Conservation (phyloP, 2,797 vertebrate genomes). For the Champsocephalus gunnari region DNA sequence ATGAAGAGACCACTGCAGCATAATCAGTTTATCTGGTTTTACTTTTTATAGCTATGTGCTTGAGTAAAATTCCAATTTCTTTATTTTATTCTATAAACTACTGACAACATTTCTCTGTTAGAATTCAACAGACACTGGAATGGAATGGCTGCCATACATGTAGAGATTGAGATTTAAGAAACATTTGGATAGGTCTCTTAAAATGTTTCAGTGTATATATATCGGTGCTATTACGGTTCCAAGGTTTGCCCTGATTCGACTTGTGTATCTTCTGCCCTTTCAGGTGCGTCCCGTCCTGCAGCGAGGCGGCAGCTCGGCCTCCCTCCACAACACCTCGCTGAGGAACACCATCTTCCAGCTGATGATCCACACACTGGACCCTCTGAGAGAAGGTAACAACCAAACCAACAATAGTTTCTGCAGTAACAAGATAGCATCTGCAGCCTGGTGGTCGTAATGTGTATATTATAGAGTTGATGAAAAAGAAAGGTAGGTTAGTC, state of each 20-base stretch:
- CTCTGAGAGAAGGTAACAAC: constrained; percentile 88
- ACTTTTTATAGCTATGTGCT: too few relatives aligned
- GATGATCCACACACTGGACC: constrained; percentile 94
- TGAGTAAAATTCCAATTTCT: too few relatives aligned
- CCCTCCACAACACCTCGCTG: constrained; percentile 92
- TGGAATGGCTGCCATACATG: too few relatives aligned
- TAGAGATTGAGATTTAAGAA: too few relatives aligned
- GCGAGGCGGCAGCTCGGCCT: constrained; percentile 89
- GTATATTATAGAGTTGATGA: background rate
- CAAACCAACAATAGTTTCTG: background rate
- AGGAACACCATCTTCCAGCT: constrained; percentile 92
- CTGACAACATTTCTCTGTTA: too few relatives aligned
- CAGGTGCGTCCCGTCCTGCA: constrained; percentile 86
- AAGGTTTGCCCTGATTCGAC: background rate
- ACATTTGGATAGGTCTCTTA: too few relatives aligned
- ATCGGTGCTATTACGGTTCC: background rate
- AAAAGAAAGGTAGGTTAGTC: background rate
- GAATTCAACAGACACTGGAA: too few relatives aligned
- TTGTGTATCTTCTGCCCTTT: background rate
- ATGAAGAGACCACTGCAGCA: too few relatives aligned
- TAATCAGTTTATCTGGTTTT: too few relatives aligned
- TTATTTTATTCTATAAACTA: too few relatives aligned
- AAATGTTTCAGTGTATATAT: background rate
- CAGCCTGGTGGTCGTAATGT: background rate
- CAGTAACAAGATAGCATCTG: background rate